Evolutionary conservation across 2,113 vertebrate species (phyloP), one percentile per base, ranked within the genome.

Genomic region (Otus sunia): DNA sequence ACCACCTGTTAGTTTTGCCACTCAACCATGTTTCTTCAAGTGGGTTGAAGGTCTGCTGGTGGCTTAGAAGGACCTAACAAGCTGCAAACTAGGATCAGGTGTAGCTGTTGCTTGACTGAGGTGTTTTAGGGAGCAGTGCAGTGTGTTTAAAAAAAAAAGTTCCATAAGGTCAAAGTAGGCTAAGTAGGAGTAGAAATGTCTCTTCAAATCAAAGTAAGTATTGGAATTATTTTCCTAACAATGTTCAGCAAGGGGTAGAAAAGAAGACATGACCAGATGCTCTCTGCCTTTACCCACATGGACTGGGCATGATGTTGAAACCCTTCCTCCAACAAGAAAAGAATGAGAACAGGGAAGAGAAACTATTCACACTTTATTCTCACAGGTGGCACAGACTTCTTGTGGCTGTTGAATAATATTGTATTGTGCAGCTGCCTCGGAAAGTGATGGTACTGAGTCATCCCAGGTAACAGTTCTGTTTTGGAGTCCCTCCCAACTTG

Each of bases 391-490:
- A 62, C 56, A 14, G 11, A 20, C 56, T 89, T 27, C 43, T 83
- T 84, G 72, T 81, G 64, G 60, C 80, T 89, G 47, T 86, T 94
- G 73, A 94, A 52, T 89, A 92, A 91, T 59, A 34, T 2, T 18
- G 43, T 63, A 9, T 82, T 89, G 45, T 87, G 77, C 10, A 41
- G 39, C 73, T 6, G 4, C 49, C 77, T 80, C 82, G n/a, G 74
- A 41, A 80, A 30, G 63, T 34, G 69, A 13, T 36, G 52, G 45
- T 62, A 58, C 34, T 27, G 58, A 91, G 39, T 82, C 71, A 67
- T 72, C n/a, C 43, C 62, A 55, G 77, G 75, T 66, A 89, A 60
- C 47, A 25, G 36, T 66, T 69, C 50, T 75, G 55, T 53, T 90
- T 75, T 68, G 69, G 23, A 74, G 52, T 63, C 45, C 45, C 74